Conservation (phyloP, 1,140 invertebrate genomes). For the Lordiphosa clarofinis region DNA sequence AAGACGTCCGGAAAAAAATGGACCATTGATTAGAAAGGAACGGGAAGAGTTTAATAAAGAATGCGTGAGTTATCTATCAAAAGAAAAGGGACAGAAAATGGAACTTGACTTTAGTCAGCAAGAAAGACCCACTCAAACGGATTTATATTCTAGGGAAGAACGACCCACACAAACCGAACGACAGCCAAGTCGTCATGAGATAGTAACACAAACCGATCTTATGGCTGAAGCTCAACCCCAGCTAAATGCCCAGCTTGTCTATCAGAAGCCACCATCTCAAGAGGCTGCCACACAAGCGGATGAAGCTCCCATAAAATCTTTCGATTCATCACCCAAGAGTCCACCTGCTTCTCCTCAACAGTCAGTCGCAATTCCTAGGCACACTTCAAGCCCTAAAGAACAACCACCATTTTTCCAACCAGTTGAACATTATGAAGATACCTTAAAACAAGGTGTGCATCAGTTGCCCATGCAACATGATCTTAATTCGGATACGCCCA, state of each 20-base stretch:
- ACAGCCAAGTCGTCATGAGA: background rate
- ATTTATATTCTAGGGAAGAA: background rate
- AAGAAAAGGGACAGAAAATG: background rate
- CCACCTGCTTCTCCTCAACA: too few relatives aligned
- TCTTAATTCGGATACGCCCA: background rate
- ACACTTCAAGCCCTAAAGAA: too few relatives aligned
- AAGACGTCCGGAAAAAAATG: conserved; percentile 1
- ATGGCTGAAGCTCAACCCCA: too few relatives aligned
- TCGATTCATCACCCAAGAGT: too few relatives aligned
- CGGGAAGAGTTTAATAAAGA: background rate
- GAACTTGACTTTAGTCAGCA: background rate
- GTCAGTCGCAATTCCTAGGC: background rate
- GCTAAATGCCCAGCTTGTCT: too few relatives aligned
- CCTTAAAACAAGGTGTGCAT: background rate
- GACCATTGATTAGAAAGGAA: background rate
- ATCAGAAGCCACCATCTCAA: too few relatives aligned
- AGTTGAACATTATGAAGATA: background rate
- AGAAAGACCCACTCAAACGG: conserved; percentile 10
- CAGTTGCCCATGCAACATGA: conserved; percentile 4
- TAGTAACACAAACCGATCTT: conserved; percentile 2
- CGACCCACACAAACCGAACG: conserved; percentile 3
- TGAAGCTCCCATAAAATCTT: too few relatives aligned
- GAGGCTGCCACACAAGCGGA: too few relatives aligned
- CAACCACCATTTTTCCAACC: too few relatives aligned
- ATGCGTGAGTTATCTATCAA: conserved; percentile 3